Conservation (phyloP, 2,888 invertebrate species). For the Amblyjoppa proteus region DNA sequence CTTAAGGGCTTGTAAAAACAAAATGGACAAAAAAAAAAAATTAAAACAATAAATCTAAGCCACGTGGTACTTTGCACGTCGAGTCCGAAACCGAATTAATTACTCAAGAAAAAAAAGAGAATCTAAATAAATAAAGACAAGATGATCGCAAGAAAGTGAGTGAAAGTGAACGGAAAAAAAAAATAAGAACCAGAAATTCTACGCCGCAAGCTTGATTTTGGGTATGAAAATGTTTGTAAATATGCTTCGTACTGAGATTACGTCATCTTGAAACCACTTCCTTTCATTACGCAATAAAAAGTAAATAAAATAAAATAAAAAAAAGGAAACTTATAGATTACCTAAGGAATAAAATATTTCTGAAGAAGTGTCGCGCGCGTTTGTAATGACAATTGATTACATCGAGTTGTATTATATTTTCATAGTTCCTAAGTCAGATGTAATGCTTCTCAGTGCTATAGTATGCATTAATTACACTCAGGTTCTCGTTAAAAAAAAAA, state of each 20-base stretch:
- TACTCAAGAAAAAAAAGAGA: slow-evolving; percentile 55
- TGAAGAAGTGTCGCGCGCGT: slow-evolving; percentile 51
- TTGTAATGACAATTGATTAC: slow-evolving; percentile 67
- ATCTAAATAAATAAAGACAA: slow-evolving; percentile 19
- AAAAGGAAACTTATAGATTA: slow-evolving; percentile 26
- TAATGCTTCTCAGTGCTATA: slow-evolving; percentile 72
- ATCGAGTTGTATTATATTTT: slow-evolving; percentile 72
- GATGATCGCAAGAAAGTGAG: slow-evolving; percentile 9
- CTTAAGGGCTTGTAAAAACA: slow-evolving; percentile 71
- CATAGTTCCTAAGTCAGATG: slow-evolving; percentile 78
- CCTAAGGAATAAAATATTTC: slow-evolving; percentile 42
- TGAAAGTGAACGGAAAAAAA: slow-evolving; percentile 3
- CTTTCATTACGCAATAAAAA: slow-evolving; percentile 65
- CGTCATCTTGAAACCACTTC: slow-evolving; percentile 59
- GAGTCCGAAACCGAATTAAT: slow-evolving; percentile 56
- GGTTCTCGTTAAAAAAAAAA: slow-evolving; percentile 53
- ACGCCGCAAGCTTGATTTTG: slow-evolving; percentile 47
- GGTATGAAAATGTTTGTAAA: slow-evolving; percentile 63
- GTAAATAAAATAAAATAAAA: slow-evolving; percentile 49
- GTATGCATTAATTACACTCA: slow-evolving; percentile 66
- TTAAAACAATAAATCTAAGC: slow-evolving; percentile 68
- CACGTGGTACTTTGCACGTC: slow-evolving; percentile 71
- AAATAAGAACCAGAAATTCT: slow-evolving; percentile 32
- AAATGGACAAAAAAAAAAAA: slow-evolving; percentile 21
- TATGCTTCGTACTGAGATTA: slow-evolving; percentile 64